Base-by-base conservation (phyloP, 2,888 invertebrate species). In the Hydrotaea diabolus region DNA sequence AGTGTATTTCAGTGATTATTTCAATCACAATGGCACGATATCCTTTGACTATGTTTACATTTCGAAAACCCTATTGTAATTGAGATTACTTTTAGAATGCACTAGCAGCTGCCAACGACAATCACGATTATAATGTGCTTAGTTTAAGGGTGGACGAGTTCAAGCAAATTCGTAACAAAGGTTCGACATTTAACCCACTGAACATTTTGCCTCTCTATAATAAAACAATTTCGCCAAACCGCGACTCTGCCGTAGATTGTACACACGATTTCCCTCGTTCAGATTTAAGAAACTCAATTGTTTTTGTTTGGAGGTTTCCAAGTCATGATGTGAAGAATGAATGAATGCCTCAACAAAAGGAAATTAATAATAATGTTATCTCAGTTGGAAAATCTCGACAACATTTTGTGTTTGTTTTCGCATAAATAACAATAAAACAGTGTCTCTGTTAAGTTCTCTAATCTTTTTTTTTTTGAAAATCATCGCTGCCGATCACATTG, bases 351-450 rank as follows among this genome's bases (percentile, higher is more conserved):
- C 64, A 77, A 46, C 66, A 74, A 64, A 66, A 19, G 26, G 49
- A 31, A 19, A 59, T 46, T 62, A 49, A 64, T 49, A 49, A 64
- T 66, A 64, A 49, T 79, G 73, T 74, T 77, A 85, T 82, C 73
- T 76, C 8, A 1, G 26, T 23, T 26, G 66, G 23, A 74, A 74
- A 62, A 82, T 79, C 82, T 85, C 53, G 46, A 49, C 71, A 62
- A 31, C 62, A 8, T 62, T 55, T 59, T 26, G 59, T 9, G 55
- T 15, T 46, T 80, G 19, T 69, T 57, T 13, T 71, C 13, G 46
- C 59, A 49, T 57, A 31, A 55, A 69, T 36, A 66, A 69, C 66
- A 57, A 43, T 19, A 59, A 17, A 64, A 43, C 43, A 69, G 9
- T 4, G 19, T 36, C 36, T 39, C 26, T 21, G 15, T n/a, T 2